Conservation (phyloP, 1,140 invertebrate genomes). For the Sitophilus oryzae region DNA sequence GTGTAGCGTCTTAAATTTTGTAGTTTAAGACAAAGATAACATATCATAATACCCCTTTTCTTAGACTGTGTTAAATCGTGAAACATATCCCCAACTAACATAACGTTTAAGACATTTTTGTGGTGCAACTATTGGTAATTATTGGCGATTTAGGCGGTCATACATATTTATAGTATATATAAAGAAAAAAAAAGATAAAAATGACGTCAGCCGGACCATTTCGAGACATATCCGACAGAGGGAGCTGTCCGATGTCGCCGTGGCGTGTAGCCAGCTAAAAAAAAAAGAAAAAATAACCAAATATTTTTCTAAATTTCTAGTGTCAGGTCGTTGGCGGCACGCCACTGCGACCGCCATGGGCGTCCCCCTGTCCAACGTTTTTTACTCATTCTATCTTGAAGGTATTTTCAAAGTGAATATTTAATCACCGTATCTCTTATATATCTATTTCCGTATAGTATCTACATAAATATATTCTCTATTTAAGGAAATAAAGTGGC, state of each 20-base stretch:
- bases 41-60: too few relatives aligned
- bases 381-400: conserved; percentile 42
- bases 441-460: too few relatives aligned
- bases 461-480: too few relatives aligned
- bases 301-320: conserved; percentile 44
- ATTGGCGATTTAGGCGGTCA: conserved; percentile 37
- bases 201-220: conserved; percentile 42
- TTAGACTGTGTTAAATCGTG: conserved; percentile 29
- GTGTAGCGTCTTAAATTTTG: too few relatives aligned
- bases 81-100: conserved; percentile 31
- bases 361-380: conserved; percentile 35
- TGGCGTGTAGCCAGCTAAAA: conserved; percentile 34
- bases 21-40: too few relatives aligned
- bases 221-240: conserved; percentile 44
- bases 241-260: conserved; percentile 35
- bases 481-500: conserved; percentile 32
- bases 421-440: conserved; percentile 16
- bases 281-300: conserved; percentile 30
- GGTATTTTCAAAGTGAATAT: conserved; percentile 29
- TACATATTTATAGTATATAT: too few relatives aligned
- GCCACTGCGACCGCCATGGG: conserved; percentile 34
- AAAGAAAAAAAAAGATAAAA: too few relatives aligned
- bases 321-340: conserved; percentile 45
- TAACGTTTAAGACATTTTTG: too few relatives aligned
- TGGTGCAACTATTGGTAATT: conserved; percentile 39